These are phyloP conservation scores for Drosophila athabasca DNA, from an alignment of 1,140 invertebrate genomes.

Conservation along the genomic window DNA sequence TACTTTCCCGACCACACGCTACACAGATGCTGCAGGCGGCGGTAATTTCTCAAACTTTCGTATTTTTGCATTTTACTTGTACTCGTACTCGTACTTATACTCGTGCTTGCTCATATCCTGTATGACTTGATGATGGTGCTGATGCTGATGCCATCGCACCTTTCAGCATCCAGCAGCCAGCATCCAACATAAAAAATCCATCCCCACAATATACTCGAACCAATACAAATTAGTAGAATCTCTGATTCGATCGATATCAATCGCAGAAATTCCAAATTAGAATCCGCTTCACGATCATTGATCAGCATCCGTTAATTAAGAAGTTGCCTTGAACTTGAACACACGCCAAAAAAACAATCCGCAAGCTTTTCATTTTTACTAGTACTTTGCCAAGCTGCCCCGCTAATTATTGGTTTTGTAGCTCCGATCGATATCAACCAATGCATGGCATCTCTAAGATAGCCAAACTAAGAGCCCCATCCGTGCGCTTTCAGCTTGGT, in stretches of 20 bases:
- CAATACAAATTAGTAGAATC: slow-evolving; percentile 13
- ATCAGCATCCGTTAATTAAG: slow-evolving; percentile 6
- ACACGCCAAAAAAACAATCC: no score
- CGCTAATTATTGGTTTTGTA: not conserved
- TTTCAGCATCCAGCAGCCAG: slow-evolving; percentile 12
- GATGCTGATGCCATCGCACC: slow-evolving; percentile 27
- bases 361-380: slow-evolving; percentile 10
- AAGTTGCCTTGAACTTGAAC: slow-evolving; percentile 21
- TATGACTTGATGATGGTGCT: slow-evolving; percentile 31
- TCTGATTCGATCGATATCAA: slow-evolving; percentile 9
- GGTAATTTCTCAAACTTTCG: slow-evolving; percentile 66
- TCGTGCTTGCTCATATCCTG: slow-evolving; percentile 24
- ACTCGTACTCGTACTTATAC: slow-evolving; percentile 16
- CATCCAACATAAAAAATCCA: slow-evolving; percentile 12
- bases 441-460: slow-evolving; percentile 13
- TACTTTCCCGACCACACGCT: slow-evolving; percentile 70
- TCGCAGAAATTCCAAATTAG: slow-evolving; percentile 58
- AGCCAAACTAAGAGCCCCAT: slow-evolving; percentile 22
- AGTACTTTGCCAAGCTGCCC: slow-evolving; percentile 11
- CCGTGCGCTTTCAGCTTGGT: slow-evolving; percentile 33
- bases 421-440: slow-evolving; percentile 4
- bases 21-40: slow-evolving; percentile 83
- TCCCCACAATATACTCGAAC: slow-evolving; percentile 22
- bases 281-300: slow-evolving; percentile 18
- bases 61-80: slow-evolving; percentile 19